Base-by-base conservation (phyloP, 2,797 vertebrate genomes). In the Gymnothorax reevesii region DNA sequence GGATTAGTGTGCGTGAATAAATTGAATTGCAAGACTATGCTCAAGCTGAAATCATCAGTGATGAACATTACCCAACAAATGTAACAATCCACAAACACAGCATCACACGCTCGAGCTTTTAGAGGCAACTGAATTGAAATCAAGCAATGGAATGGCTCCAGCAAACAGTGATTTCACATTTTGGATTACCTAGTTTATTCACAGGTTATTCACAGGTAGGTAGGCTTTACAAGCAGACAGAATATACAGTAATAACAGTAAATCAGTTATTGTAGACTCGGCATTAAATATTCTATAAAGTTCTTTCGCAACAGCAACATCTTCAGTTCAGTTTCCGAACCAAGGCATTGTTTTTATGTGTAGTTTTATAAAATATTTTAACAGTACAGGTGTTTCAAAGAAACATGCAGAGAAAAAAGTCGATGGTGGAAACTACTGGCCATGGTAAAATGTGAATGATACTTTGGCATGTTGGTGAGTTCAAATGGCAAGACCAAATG, bases 101-200 rank as follows among this genome's bases (percentile, higher is more conserved):
- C 33, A 42, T 33, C 71, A 4, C 33, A 75, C 71, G 15, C 12
- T 33, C 71, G 12, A 49, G 33, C 54, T 5, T 15, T 22, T 49
- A 52, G 42, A 49, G 49, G 17, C 75, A 79, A 42, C 12, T 33
- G 49, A 42, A 62, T 1, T 54, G 17, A 57, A n/a, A n/a, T 54
- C 20, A 82, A 27, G 54, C 12, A 57, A 59, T 83, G 52, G 27
- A 80, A 80, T 55, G 52, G 55, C 55, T 69, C 6, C 20, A 55
- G 17, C 25, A 7, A 59, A 13, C 4, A 57, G 55, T 27, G 10
- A 25, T 54, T 55, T 7, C 82, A 59, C n/a, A 59, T 57, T 83
- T 83, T 57, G 54, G 71, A 87, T 88, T 87, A 22, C 83, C 1
- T 73, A 59, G 83, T 91, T 91, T 91, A 91, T 88, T 91, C 69